Base-by-base conservation (phyloP, 1,140 invertebrate genomes). In the Cyclargus thomasi region DNA sequence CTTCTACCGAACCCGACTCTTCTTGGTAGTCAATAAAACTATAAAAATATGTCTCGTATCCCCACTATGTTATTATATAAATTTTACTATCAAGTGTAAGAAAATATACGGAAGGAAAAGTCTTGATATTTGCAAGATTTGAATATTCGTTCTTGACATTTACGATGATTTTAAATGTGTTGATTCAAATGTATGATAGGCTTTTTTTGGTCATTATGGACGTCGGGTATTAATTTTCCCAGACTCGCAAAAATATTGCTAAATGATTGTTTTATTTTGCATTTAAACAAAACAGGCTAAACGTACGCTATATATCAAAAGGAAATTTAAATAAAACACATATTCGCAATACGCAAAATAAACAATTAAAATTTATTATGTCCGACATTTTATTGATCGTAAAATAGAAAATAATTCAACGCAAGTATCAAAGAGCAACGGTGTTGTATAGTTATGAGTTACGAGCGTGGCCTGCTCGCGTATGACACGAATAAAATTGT, bases 401-500 rank as follows among this genome's bases (percentile, higher is more conserved):
- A 66, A 66, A 68, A 63, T 63, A 63, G 63, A 39, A 63, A 68
- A 68, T 68, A 62, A 66, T 66, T 57, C 53, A 66, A 29, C 3
- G 23, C 57, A 80, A 85, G 77, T 81, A 85, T 85, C 85, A 88
- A 86, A 68, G 65, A 22, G 14, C 11, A 14, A 2, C 53, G 59
- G 47, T 65, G 72, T 64, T 53, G 22, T 74, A 81, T 69, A 84
- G 83, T 79, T 86, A 88, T 90, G 87, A 90, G 72, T 88, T 87
- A 87, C 73, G 80, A 71, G 70, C 80, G 80, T 70, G 76, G 81
- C 73, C 77, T 83, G 87, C 77, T 82, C 74, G 71, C 76, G 71
- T 77, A 79, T 74, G 78, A 85, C 83, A 85, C 73, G 70, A 74
- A 84, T 82, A 83, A 86, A 86, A 88, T 88, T 82, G 86, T 83